A percentile compares a stretch with the other conserved stretches of the same genome.
Conservation (phyloP, 2,888 invertebrate genomes). For the Steinernema hermaphroditum region DNA sequence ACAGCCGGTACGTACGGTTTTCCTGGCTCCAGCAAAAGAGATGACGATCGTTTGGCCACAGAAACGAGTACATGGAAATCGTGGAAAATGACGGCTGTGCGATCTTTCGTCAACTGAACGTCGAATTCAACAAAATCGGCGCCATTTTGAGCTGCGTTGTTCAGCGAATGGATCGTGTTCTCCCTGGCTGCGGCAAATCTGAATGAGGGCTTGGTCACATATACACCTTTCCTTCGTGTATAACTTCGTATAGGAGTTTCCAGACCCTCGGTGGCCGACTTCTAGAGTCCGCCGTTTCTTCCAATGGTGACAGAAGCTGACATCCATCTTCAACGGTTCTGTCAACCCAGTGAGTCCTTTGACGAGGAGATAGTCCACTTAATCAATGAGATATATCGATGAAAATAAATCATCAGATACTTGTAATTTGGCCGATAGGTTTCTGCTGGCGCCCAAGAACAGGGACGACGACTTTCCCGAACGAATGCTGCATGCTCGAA, state of each 20-base stretch:
- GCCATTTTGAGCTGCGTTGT: conserved; percentile 86
- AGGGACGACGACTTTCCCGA: conserved; percentile 38
- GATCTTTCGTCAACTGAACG: conserved; percentile 92
- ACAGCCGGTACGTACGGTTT: not conserved
- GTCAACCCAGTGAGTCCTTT: conserved; percentile 38
- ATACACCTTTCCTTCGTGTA: not conserved
- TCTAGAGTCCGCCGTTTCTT: conserved; percentile 46
- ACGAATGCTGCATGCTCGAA: conserved; percentile 37
- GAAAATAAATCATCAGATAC: conserved; percentile 2
- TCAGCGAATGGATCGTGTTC: conserved; percentile 91
- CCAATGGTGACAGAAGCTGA: conserved; percentile 43
- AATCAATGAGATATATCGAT: not conserved
- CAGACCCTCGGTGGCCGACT: conserved; percentile 86
- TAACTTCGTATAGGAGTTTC: conserved; percentile 76
- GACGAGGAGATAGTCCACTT: conserved; percentile 55
- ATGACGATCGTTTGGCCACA: conserved; percentile 47
- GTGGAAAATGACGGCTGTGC: conserved; percentile 81
- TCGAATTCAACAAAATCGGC: conserved; percentile 98
- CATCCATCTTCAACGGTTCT: conserved; percentile 50
- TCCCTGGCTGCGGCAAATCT: conserved; percentile 76
- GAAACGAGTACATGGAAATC: conserved; percentile 88
- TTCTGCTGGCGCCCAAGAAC: conserved; percentile 40
- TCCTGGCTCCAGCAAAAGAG: not conserved
- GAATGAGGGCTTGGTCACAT: conserved; percentile 35
- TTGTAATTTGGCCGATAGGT: conserved; percentile 42